Evolutionary conservation across 1,140 invertebrate genomes (phyloP).

Genomic region (Nasonia longicornis): DNA sequence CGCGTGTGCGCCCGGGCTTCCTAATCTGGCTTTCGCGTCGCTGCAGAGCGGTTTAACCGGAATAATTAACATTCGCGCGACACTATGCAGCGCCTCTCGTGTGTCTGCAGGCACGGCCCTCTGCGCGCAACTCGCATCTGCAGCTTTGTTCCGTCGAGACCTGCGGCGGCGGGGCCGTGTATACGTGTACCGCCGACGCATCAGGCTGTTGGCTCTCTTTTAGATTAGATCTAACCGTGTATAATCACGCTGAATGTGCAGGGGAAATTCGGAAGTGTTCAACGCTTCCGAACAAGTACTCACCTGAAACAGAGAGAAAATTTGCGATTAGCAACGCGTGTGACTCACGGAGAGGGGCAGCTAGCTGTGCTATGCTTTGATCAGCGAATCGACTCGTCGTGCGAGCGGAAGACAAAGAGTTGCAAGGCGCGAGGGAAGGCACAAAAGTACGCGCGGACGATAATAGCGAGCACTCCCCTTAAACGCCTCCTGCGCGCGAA

Average conservation of each 20-base stretch:
- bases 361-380: too few species aligned
- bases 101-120: constrained; percentile 6
- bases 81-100: background rate
- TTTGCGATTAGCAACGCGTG: background rate
- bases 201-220: background rate
- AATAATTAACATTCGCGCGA: constrained; percentile 36
- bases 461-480: constrained; percentile 8
- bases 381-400: too few species aligned
- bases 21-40: constrained; percentile 20
- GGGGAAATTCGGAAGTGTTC: background rate
- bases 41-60: constrained; percentile 29
- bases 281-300: background rate
- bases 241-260: background rate
- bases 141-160: too few species aligned
- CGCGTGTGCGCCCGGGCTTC: background rate
- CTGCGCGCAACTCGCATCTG: constrained; percentile 20
- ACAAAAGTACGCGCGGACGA: constrained; percentile 32
- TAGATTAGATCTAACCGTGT: background rate
- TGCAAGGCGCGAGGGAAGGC: too few species aligned
- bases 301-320: background rate
- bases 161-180: too few species aligned
- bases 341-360: too few species aligned
- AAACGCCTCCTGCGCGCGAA: background rate
- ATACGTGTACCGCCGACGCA: too few species aligned
- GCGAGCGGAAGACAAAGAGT: background rate